These are phyloP conservation scores for Xiphophorus hellerii DNA, from an alignment of 2,113 vertebrate species.

Conservation along the genomic window DNA sequence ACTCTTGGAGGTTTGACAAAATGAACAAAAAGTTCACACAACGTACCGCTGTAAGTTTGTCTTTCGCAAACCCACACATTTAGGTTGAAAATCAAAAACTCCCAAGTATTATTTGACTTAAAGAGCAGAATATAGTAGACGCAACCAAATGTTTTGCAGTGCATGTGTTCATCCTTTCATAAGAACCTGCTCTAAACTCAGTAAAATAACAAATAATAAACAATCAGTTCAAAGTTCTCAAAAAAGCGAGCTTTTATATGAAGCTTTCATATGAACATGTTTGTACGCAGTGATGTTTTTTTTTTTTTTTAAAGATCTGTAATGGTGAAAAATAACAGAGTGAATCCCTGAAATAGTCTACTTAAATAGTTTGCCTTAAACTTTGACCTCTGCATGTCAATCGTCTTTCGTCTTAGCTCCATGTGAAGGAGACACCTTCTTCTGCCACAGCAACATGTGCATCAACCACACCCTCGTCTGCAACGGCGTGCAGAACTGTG, in stretches of 20 bases:
- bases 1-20: too few species aligned
- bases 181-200: not conserved
- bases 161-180: not conserved
- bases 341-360: not conserved
- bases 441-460: slow-evolving; percentile 99
- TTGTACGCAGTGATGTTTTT: not conserved
- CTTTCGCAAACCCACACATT: too few species aligned
- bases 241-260: not conserved
- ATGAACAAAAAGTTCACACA: too few species aligned
- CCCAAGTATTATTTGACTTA: too few species aligned
- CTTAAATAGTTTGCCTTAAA: not conserved
- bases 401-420: slow-evolving; percentile 83
- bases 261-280: not conserved
- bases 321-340: not conserved
- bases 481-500: slow-evolving; percentile 97
- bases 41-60: too few species aligned
- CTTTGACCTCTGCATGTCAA: not conserved
- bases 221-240: not conserved
- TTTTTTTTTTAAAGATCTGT: not conserved
- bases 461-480: slow-evolving; percentile 97
- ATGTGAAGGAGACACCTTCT: slow-evolving; percentile 89
- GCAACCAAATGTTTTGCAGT: too few species aligned
- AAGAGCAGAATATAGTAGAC: too few species aligned
- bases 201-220: not conserved
- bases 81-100: too few species aligned